Percentiles rank a stretch among this genome's conserved stretches.
These are phyloP conservation scores for Tetranychus piercei DNA, from an alignment of 2,888 invertebrate genomes.

Conservation along the genomic window DNA sequence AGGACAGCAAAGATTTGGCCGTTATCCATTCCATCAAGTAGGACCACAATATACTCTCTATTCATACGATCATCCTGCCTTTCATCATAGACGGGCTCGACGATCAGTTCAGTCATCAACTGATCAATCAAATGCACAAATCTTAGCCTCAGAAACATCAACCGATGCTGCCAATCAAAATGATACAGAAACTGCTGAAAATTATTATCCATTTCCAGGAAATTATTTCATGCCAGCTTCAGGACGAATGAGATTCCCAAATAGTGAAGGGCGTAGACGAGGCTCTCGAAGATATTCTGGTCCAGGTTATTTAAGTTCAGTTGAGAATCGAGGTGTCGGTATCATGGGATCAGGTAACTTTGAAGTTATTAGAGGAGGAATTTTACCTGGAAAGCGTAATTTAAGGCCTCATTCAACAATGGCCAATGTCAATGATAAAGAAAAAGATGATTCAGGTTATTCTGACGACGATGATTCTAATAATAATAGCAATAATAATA, in stretches of 20 bases:
- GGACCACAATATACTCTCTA: neutral
- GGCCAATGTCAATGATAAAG: neutral
- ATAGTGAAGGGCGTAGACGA: slow-evolving; percentile 12
- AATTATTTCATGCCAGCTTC: slow-evolving; percentile 1
- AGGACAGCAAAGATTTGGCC: neutral
- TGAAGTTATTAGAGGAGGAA: slow-evolving; percentile 22
- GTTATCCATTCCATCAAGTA: neutral
- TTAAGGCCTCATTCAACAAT: neutral
- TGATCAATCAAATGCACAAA: neutral
- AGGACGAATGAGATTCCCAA: neutral
- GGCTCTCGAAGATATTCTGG: slow-evolving; percentile 3
- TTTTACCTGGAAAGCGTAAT: slow-evolving; percentile 12
- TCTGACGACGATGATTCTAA: slow-evolving; percentile 2
- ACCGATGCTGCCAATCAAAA: neutral
- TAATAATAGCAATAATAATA: neutral
- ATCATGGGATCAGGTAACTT: slow-evolving; percentile 22
- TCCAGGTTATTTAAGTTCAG: neutral
- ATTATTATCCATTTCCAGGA: slow-evolving; percentile 7
- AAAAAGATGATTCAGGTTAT: neutral
- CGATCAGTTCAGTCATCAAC: neutral
- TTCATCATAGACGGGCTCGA: neutral
- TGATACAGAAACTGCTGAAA: slow-evolving; percentile 10
- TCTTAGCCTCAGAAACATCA: neutral
- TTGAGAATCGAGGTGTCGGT: neutral
- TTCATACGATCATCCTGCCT: neutral